Conservation (phyloP, 2,888 invertebrate genomes). For the Cecidostiba fungosa region DNA sequence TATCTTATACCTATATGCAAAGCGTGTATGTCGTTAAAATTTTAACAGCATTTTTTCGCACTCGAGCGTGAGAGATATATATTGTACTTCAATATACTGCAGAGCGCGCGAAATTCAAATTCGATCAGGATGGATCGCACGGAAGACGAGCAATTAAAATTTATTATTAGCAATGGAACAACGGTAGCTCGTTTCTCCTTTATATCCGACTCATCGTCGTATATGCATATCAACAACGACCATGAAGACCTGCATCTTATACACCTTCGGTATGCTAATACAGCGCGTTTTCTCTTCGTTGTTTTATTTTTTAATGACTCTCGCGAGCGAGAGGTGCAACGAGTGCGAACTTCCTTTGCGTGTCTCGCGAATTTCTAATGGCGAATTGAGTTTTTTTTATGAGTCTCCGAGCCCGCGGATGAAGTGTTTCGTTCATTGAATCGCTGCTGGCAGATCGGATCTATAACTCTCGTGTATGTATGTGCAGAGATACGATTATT, state of each 20-base stretch:
- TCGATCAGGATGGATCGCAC: conserved; percentile 21
- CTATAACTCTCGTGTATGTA: not conserved
- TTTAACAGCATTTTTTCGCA: not conserved
- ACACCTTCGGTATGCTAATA: conserved; percentile 35
- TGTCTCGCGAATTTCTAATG: conserved; percentile 57
- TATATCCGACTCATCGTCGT: conserved; percentile 25
- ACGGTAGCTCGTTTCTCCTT: conserved; percentile 34
- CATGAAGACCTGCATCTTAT: conserved; percentile 29
- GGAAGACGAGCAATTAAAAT: conserved; percentile 58
- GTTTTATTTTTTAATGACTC: conserved; percentile 55
- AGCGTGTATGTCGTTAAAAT: not conserved
- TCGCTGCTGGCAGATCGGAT: conserved; percentile 40
- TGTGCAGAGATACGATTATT: not conserved
- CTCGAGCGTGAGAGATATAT: not conserved
- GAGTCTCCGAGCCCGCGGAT: not conserved
- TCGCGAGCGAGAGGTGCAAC: conserved; percentile 27
- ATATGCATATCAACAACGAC: conserved; percentile 20
- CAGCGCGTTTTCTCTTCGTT: conserved; percentile 16
- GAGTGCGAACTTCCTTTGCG: conserved; percentile 60
- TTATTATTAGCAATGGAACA: conserved; percentile 52
- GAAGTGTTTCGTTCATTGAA: conserved; percentile 41
- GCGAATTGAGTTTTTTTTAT: conserved; percentile 53
- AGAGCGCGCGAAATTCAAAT: conserved; percentile 43
- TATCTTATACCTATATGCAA: not conserved
- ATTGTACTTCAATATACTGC: not conserved